Evolutionary conservation across 2,888 invertebrate species (phyloP), one percentile per base, ranked within the genome.

Genomic region (Meta bourneti): DNA sequence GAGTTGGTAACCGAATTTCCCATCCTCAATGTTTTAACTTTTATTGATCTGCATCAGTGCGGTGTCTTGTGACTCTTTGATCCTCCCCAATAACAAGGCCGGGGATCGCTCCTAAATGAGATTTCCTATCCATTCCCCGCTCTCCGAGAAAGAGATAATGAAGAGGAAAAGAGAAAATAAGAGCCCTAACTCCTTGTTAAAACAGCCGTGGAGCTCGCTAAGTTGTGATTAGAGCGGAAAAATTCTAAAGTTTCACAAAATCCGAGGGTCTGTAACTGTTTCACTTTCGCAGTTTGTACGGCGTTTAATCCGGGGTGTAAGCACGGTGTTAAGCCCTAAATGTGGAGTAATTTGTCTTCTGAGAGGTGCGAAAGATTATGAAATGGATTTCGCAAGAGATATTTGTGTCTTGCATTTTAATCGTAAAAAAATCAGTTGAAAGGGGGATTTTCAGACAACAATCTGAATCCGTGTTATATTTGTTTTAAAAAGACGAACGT

Each of bases 141-240:
- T 16, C 4, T n/a, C 52, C 51, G 20, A 52, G 54, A 78, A 78
- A 51, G 78, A 52, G n/a, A 78, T 78, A 78, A 78, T 78, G 52
- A 78, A 54, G 78, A 78, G 78, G 52, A 78, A 61, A 78, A 52
- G 52, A 52, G 52, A 52, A 78, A 78, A 19, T 52, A 78, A 52
- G 78, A 52, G 78, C 0, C 19, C 52, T 78, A 78, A 78, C 52
- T 78, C 78, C 78, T 78, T 78, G 78, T 78, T 78, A 78, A 78
- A 78, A 9, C 61, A 16, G 11, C 61, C 61, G 61, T 13, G 8
- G 8, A 6, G 61, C 61, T 61, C 34, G 4, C 61, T 61, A 61
- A 11, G 61, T 16, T 61, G 61, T 61, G 61, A 61, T 61, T 61
- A 61, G 11, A 61, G 61, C 61, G 61, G 11, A 61, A 61, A 61